A percentile compares a stretch with the other conserved stretches of the same genome.
These are phyloP conservation scores for Carollia perspicillata DNA, from an alignment of 2,113 vertebrate genomes.

Conservation along the genomic window DNA sequence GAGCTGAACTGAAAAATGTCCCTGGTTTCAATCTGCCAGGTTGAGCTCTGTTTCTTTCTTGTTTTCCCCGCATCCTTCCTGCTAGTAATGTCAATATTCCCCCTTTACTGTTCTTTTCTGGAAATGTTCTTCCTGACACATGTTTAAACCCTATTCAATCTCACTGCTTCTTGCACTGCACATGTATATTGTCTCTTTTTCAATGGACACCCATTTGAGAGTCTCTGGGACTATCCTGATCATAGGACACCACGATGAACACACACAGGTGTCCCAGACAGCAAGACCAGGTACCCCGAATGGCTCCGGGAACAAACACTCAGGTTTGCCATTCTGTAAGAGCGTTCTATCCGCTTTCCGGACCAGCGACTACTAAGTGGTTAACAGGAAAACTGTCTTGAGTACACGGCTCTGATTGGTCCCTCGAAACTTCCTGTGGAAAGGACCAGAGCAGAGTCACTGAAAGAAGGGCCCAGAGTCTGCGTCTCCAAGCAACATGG, in stretches of 20 bases:
- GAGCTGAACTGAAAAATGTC: not conserved
- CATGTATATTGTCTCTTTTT: not conserved
- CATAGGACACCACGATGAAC: not conserved
- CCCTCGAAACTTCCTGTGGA: conserved; percentile 41
- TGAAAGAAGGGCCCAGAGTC: not conserved
- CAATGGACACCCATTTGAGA: not conserved
- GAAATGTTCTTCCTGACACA: not conserved
- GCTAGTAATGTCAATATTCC: not conserved
- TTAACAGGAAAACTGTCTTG: conserved; percentile 24
- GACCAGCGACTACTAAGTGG: not conserved
- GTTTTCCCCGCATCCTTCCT: not conserved
- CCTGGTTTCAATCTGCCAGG: not conserved
- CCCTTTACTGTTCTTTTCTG: not conserved
- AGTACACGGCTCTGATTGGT: not conserved
- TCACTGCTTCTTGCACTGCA: not conserved
- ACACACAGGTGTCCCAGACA: not conserved
- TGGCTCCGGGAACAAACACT: not conserved
- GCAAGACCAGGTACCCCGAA: not conserved
- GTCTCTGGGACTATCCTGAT: not conserved
- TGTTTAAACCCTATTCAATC: not conserved
- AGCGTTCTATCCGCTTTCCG: not conserved
- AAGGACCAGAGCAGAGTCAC: not conserved
- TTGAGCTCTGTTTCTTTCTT: not conserved
- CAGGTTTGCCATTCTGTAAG: not conserved
- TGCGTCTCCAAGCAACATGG: not conserved